Evolutionary conservation across 1,140 invertebrate genomes (phyloP), one percentile per base, ranked within the genome.

Genomic region (Lethrus apterus): DNA sequence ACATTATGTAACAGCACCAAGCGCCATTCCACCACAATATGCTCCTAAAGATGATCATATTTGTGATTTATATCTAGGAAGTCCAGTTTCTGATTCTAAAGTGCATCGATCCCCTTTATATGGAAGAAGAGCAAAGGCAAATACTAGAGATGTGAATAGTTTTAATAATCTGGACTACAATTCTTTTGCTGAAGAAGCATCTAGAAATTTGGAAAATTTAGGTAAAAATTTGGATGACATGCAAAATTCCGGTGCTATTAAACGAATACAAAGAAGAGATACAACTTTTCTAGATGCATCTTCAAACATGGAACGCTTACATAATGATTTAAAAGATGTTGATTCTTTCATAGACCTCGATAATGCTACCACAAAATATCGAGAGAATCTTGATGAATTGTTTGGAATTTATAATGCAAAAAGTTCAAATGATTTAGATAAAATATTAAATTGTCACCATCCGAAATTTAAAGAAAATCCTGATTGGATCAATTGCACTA

Each of bases 11-110:
- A 51, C 52, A 1, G 45, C 54, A 1, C 57, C 59, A 5, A 57
- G 57, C 33, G 57, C 59, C 7, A 56, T 59, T 31, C 59, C 57
- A 9, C 57, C 57, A 8, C 51, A 58, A 31, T 53, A 59, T 36
- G 53, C 55, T 5, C 53, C 57, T 2, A 56, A 58, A 31, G 53
- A 59, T 8, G 53, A 55, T 2, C 46, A 50, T 24, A 45, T 60
- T 17, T 57, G 56, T 38, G 58, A 62, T 36, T 53, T 57, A 9
- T 50, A 46, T 32, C 29, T 46, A 17, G 48, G 36, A 5, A 50
- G 42, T 20, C 7, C 19, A 47, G 21, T 56, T 48, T 13, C 35
- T 21, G 35, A 38, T 3, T 21, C 35, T 1, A 38, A 38, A 23
- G 5, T 38, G 10, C 35, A 38, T 7, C 17, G 35, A 10, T 38